Conservation (phyloP, 2,113 vertebrate species). For the Empidonax alnorum region DNA sequence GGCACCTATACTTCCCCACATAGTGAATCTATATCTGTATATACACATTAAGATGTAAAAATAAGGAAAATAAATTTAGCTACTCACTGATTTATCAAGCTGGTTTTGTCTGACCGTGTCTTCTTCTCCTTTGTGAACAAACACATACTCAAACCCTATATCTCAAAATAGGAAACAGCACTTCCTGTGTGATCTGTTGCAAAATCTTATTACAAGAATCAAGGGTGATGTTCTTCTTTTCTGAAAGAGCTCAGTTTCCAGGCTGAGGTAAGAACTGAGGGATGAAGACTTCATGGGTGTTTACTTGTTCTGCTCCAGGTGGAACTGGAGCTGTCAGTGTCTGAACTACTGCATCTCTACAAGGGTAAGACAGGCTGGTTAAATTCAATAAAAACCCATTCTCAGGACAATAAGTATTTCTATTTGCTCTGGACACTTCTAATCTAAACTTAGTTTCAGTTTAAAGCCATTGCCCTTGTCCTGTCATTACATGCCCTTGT, state of each 20-base stretch:
- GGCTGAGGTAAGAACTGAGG: not conserved
- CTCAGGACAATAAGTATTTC: not conserved
- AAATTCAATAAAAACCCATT: not conserved
- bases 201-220: slow-evolving; percentile 11
- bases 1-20: not conserved
- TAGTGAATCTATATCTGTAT: not conserved
- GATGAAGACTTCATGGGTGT: not conserved
- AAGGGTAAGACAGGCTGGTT: not conserved
- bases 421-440: not conserved
- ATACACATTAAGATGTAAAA: not conserved
- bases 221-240: slow-evolving; percentile 2
- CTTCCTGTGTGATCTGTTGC: slow-evolving; percentile 56
- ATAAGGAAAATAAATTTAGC: not conserved
- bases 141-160: not conserved
- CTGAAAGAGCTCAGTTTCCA: not conserved
- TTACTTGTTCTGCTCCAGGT: not conserved
- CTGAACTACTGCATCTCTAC: not conserved
- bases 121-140: not conserved
- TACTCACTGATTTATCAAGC: slow-evolving; percentile 57
- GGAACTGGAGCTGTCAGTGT: not conserved
- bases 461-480: not conserved
- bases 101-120: not conserved
- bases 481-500: not conserved
- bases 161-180: slow-evolving; percentile 58
- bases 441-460: not conserved